These are phyloP conservation scores for Neopelma chrysocephalum DNA, from an alignment of 2,797 vertebrate species.

Conservation along the genomic window DNA sequence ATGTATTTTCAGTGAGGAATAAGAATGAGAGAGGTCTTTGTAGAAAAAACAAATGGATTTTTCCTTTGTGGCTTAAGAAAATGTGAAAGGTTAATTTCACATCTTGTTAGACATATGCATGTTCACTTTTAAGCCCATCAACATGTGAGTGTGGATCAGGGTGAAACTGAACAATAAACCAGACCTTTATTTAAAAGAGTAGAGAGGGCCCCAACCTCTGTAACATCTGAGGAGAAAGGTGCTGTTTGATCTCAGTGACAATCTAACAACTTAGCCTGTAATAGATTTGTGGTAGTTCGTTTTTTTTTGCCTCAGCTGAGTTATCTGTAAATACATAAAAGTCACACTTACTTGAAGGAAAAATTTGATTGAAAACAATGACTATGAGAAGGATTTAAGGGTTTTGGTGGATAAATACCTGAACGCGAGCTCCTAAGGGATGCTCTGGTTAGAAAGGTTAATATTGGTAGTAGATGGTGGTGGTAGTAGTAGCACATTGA, in stretches of 20 bases:
- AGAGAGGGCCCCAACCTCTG: not conserved
- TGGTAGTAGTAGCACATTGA: not conserved
- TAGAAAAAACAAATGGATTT: not conserved
- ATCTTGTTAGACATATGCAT: not conserved
- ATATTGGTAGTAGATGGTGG: not conserved
- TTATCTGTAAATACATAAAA: not conserved
- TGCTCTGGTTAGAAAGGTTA: constrained; percentile 26
- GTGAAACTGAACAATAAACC: not conserved
- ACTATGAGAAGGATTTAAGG: not conserved
- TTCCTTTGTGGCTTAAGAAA: not conserved
- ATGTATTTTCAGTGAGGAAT: not conserved
- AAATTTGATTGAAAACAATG: not conserved
- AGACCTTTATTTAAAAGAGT: not conserved
- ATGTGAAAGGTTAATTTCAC: not conserved
- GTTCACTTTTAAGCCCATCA: not conserved
- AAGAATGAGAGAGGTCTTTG: not conserved
- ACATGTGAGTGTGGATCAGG: not conserved
- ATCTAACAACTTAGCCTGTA: not conserved
- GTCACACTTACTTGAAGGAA: not conserved
- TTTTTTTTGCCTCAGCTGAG: not conserved
- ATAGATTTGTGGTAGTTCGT: not conserved
- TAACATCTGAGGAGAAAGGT: not conserved
- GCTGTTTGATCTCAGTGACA: not conserved
- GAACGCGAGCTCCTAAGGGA: not conserved
- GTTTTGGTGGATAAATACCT: not conserved